Evolutionary conservation across 1,140 invertebrate species (phyloP).

Genomic region (Phortica variegata): DNA sequence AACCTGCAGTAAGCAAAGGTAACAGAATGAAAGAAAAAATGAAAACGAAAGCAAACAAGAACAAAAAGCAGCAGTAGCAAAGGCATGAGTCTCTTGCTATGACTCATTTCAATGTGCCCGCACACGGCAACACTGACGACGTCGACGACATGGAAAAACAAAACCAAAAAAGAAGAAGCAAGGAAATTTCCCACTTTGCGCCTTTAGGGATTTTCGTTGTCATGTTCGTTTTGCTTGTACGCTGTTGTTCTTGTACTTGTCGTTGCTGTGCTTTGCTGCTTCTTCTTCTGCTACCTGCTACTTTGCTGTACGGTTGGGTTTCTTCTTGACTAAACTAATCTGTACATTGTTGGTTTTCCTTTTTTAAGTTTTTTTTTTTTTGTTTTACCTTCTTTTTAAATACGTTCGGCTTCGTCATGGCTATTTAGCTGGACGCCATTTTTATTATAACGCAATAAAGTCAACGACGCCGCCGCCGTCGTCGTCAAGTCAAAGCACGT

Average conservation of each 20-base stretch:
- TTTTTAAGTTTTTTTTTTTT: not conserved
- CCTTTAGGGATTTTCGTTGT: slow-evolving; percentile 5
- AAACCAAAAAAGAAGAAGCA: no score
- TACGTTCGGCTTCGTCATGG: no score
- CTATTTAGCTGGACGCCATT: no score
- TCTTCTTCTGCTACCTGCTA: not conserved
- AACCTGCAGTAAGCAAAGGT: no score
- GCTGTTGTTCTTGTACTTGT: not conserved
- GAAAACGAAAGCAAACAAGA: slow-evolving; percentile 11
- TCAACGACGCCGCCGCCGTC: no score
- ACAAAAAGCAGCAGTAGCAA: not conserved
- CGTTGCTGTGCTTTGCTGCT: not conserved
- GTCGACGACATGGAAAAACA: slow-evolving; percentile 14
- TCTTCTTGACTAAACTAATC: slow-evolving; percentile 3
- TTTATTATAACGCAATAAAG: no score
- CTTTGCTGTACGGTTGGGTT: not conserved
- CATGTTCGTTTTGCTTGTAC: not conserved
- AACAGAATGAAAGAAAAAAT: slow-evolving; percentile 21
- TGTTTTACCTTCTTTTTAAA: not conserved
- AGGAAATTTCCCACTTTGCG: slow-evolving; percentile 9
- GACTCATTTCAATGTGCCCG: slow-evolving; percentile 22
- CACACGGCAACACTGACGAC: slow-evolving; percentile 4
- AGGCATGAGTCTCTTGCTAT: no score
- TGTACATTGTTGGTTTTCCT: not conserved
- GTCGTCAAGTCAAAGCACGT: no score